These are phyloP conservation scores for Cynaeus angustus DNA, from an alignment of 2,888 invertebrate species.

Conservation along the genomic window DNA sequence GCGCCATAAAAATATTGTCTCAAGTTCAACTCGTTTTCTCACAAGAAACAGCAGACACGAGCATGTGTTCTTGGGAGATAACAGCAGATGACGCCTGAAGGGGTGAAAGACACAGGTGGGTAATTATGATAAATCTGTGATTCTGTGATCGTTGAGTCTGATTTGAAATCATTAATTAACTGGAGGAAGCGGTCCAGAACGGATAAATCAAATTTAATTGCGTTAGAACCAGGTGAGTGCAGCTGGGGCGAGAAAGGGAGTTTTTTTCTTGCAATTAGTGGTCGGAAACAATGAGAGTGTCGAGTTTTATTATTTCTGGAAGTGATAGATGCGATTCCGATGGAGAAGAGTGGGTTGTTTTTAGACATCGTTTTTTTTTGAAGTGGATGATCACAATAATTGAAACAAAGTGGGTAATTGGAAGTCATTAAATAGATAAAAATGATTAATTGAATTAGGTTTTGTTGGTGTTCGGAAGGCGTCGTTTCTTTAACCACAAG, in stretches of 20 bases:
- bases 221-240: constrained; percentile 21
- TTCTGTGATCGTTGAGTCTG: constrained; percentile 7
- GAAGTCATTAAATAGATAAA: constrained; percentile 1
- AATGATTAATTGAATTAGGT: constrained; percentile 4
- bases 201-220: constrained; percentile 29
- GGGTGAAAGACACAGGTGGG: constrained; percentile 24
- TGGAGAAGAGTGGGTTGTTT: background rate
- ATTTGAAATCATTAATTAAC: constrained; percentile 15
- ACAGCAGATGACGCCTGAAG: constrained; percentile 9
- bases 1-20: constrained; percentile 15
- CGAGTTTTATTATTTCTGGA: constrained; percentile 15
- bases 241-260: constrained; percentile 4
- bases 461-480: background rate
- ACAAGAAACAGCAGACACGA: constrained; percentile 14
- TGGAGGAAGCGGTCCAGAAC: constrained; percentile 18
- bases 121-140: constrained; percentile 26
- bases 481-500: no score
- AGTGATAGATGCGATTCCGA: constrained; percentile 11
- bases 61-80: constrained; percentile 7
- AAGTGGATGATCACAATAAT: background rate
- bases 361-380: background rate
- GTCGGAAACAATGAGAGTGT: constrained; percentile 13
- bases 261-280: constrained; percentile 16
- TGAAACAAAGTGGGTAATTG: constrained; percentile 9
- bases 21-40: constrained; percentile 22